phyloP scores from a whole-genome alignment of 2,113 vertebrate species.

The Thalassoma bifasciatum region DNA sequence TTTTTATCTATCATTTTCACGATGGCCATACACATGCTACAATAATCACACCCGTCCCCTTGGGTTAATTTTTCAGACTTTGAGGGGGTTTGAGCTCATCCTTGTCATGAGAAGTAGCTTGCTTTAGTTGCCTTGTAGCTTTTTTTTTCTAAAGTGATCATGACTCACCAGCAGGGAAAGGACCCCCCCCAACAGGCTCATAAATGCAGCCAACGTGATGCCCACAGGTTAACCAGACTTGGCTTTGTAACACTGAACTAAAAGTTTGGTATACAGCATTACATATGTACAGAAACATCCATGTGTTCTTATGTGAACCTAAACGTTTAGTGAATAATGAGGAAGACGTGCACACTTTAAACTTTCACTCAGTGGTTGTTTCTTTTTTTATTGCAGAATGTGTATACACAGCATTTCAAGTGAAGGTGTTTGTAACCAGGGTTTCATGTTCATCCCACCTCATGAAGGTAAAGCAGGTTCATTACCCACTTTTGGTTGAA shows the following conservation, averaged over 20 bases:
- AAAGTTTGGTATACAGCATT: background rate
- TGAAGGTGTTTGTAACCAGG: constrained; percentile 64
- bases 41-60: constrained; percentile 56
- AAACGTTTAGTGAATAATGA: constrained; percentile 9
- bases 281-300: background rate
- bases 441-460: constrained; percentile 62
- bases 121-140: constrained; percentile 70
- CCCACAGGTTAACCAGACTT: background rate
- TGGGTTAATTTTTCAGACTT: constrained; percentile 75
- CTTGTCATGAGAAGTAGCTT: constrained; percentile 76
- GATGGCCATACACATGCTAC: too few species aligned
- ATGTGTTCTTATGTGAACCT: background rate
- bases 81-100: constrained; percentile 70
- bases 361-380: constrained; percentile 48
- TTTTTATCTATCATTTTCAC: too few species aligned
- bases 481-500: constrained; percentile 59
- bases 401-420: constrained; percentile 82
- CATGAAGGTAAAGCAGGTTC: constrained; percentile 37
- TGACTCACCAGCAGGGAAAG: constrained; percentile 76
- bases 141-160: constrained; percentile 79
- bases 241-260: background rate
- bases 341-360: background rate
- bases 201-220: constrained; percentile 60
- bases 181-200: constrained; percentile 73
- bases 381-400: constrained; percentile 82